Conservation (phyloP, 1,140 invertebrate genomes). For the Microplitis demolitor region DNA sequence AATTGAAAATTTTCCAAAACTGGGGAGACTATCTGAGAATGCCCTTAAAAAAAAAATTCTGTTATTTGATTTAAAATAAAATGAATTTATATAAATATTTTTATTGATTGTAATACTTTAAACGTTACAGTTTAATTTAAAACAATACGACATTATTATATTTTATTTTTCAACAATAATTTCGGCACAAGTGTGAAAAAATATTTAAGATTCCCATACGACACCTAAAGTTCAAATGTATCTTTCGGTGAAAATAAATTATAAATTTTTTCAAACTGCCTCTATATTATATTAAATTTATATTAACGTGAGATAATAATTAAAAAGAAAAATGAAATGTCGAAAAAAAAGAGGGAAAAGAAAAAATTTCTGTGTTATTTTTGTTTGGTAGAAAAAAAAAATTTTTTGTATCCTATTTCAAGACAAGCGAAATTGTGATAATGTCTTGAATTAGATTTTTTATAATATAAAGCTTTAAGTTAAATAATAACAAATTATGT, state of each 20-base stretch:
- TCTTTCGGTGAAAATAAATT: slow-evolving; percentile 15
- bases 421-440: slow-evolving; percentile 33
- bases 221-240: slow-evolving; percentile 3
- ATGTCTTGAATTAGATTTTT: slow-evolving; percentile 33
- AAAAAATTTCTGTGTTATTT: slow-evolving; percentile 10
- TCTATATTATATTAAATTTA: slow-evolving; percentile 4
- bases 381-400: slow-evolving; percentile 4
- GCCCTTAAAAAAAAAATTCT: no score
- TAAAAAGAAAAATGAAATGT: background rate
- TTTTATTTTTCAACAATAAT: background rate
- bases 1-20: no score
- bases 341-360: background rate
- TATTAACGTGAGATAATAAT: background rate
- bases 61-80: no score
- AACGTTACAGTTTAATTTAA: no score
- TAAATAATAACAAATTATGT: slow-evolving; percentile 7
- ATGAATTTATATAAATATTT: no score
- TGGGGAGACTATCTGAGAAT: no score
- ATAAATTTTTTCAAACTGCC: slow-evolving; percentile 24
- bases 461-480: slow-evolving; percentile 31
- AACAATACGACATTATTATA: no score
- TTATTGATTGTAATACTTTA: no score
- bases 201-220: slow-evolving; percentile 10
- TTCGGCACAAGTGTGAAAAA: background rate
- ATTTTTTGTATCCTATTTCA: slow-evolving; percentile 25